These are phyloP conservation scores for Hypocryptadius cinnamomeus DNA, from an alignment of 2,113 vertebrate genomes.

Conservation along the genomic window DNA sequence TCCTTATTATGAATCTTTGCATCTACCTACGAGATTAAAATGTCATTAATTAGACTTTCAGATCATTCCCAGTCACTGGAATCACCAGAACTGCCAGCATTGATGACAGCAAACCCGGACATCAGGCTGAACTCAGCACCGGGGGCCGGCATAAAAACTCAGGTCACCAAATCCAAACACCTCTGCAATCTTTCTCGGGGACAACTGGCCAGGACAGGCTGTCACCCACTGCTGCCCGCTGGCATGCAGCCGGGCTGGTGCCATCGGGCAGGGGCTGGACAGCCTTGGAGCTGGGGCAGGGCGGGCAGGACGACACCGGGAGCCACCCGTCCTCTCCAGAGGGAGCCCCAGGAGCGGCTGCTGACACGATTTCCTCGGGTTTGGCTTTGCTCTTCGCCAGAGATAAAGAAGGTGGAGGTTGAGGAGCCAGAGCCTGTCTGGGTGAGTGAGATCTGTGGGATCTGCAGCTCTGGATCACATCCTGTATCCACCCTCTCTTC, in stretches of 20 bases:
- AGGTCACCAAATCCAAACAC: neutral
- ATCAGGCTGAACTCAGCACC: neutral
- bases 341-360: neutral
- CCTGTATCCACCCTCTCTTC: fast-evolving
- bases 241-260: neutral
- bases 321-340: neutral
- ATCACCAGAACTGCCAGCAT: neutral
- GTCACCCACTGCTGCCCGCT: neutral
- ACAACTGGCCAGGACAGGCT: neutral
- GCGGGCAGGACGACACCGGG: neutral
- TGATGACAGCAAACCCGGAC: neutral
- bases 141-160: neutral
- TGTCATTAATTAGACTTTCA: neutral
- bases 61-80: neutral
- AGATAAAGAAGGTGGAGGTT: neutral
- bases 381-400: neutral
- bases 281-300: neutral
- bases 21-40: neutral
- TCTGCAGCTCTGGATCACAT: neutral
- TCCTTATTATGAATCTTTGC: neutral
- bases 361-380: neutral
- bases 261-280: neutral
- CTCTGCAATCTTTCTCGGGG: neutral
- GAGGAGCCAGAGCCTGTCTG: neutral
- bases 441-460: neutral